phyloP scores from a whole-genome alignment of 1,140 invertebrate species.

The Alviniconcha marisindica region DNA sequence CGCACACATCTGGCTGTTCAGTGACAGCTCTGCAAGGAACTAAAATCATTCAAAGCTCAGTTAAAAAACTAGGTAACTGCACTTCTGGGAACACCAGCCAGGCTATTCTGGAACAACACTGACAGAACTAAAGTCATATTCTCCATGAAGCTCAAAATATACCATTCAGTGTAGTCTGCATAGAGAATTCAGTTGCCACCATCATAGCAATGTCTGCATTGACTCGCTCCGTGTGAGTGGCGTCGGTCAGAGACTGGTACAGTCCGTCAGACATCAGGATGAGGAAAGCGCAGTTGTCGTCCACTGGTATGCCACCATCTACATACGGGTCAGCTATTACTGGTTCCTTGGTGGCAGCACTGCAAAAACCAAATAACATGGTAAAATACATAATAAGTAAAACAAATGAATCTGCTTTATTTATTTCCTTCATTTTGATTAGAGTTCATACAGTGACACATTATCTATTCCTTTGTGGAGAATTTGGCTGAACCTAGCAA shows the following conservation, averaged over 20 bases:
- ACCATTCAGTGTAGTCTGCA: conserved; percentile 85
- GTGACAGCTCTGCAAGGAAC: too few relatives aligned
- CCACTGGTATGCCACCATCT: conserved; percentile 84
- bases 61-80: too few relatives aligned
- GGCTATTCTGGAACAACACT: too few relatives aligned
- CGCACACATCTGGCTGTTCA: too few relatives aligned
- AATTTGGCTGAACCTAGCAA: too few relatives aligned
- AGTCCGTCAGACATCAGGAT: conserved; percentile 90
- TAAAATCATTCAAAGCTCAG: too few relatives aligned
- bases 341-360: conserved; percentile 84
- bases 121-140: too few relatives aligned
- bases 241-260: conserved; percentile 89
- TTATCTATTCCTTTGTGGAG: too few relatives aligned
- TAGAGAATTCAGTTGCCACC: conserved; percentile 82
- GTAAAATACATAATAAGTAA: conserved; percentile 13
- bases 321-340: conserved; percentile 91
- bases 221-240: conserved; percentile 80
- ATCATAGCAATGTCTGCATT: conserved; percentile 72
- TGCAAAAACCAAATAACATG: conserved; percentile 60
- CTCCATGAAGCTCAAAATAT: not conserved
- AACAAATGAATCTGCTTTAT: too few relatives aligned
- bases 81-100: too few relatives aligned
- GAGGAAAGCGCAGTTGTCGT: conserved; percentile 87
- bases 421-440: too few relatives aligned
- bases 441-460: too few relatives aligned